phyloP scores from a whole-genome alignment of 2,888 invertebrate genomes.

The Rhopalosiphum nymphaeae region DNA sequence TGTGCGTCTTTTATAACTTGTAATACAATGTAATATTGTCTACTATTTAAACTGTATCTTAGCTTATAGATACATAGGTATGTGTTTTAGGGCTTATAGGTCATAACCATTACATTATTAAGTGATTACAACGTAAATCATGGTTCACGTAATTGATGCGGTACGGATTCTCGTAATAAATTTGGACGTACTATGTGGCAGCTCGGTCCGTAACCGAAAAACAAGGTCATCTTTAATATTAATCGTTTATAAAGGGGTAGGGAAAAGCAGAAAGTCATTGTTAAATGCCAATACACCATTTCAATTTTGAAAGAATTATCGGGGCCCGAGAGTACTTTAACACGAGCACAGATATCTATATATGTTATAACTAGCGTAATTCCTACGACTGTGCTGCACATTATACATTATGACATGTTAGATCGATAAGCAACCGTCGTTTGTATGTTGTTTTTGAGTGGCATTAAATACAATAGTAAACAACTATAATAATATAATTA shows the following conservation, averaged over 20 bases:
- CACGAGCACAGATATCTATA: not conserved
- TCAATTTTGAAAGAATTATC: not conserved
- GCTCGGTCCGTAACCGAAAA: not conserved
- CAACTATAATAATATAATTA: not conserved
- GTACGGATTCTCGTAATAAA: constrained; percentile 19
- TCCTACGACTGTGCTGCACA: not conserved
- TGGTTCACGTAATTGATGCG: not conserved
- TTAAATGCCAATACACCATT: not conserved
- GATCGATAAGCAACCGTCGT: not conserved
- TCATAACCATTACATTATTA: constrained; percentile 35
- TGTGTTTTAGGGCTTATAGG: constrained; percentile 21
- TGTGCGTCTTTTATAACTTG: not conserved
- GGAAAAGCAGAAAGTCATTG: not conserved
- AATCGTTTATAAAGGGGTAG: not conserved
- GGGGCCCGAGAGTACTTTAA: not conserved
- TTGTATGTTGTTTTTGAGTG: not conserved
- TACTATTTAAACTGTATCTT: not conserved
- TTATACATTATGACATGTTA: not conserved
- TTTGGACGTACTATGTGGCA: not conserved
- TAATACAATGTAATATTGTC: not conserved
- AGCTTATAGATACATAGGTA: not conserved
- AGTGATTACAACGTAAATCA: constrained; percentile 30
- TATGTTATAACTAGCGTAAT: too few species aligned
- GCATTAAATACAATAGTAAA: not conserved
- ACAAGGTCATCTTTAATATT: constrained; percentile 6